Evolutionary conservation across 2,113 vertebrate genomes (phyloP).

Genomic region (Paracanthobrama guichenoti): DNA sequence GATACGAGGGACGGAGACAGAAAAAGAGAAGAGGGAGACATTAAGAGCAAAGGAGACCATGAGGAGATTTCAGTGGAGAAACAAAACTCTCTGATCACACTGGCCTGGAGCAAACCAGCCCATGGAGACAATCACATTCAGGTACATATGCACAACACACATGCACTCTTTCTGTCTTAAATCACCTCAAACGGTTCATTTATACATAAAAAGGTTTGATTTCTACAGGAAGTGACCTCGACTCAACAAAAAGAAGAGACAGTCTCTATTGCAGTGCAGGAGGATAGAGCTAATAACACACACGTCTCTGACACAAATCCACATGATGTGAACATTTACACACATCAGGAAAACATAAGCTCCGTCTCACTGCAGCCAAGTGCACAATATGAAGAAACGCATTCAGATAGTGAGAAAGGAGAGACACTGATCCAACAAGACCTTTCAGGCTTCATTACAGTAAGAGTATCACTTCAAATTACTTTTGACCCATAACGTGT

Average conservation of each 20-base stretch:
- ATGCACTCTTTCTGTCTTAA: neutral
- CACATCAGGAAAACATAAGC: neutral
- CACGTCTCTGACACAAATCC: neutral
- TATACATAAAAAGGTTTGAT: neutral
- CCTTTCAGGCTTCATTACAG: neutral
- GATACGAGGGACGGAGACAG: neutral
- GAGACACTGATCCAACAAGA: constrained; percentile 24
- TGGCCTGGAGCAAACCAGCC: constrained; percentile 74
- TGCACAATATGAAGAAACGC: neutral
- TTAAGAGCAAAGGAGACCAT: neutral
- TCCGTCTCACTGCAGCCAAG: neutral
- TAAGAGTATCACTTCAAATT: neutral
- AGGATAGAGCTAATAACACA: neutral
- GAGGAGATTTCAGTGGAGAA: constrained; percentile 61
- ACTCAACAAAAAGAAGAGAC: neutral
- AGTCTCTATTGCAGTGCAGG: neutral
- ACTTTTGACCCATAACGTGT: neutral
- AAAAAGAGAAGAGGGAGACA: neutral
- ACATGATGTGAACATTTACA: neutral
- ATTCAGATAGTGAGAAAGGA: neutral
- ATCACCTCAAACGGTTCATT: neutral
- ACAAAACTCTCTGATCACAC: constrained; percentile 72
- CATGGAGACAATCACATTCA: constrained; percentile 39
- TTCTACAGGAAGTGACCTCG: constrained; percentile 30
- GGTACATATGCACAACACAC: constrained; percentile 26